Percentiles rank a stretch among this genome's conserved stretches.
These are phyloP conservation scores for Crypturellus undulatus DNA, from an alignment of 2,113 vertebrate genomes.

Conservation along the genomic window DNA sequence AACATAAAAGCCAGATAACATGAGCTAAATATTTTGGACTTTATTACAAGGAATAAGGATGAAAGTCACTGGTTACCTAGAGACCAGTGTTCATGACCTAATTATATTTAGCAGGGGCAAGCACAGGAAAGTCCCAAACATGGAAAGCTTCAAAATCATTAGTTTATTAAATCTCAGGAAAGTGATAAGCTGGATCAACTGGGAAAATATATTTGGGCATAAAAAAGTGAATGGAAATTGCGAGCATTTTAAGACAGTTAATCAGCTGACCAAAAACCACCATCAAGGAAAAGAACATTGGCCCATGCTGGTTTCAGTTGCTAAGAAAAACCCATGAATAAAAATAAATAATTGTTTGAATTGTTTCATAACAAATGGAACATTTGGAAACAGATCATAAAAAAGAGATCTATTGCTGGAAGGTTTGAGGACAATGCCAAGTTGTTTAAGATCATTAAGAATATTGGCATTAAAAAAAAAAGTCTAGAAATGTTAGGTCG, in stretches of 20 bases:
- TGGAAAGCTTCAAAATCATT: conserved; percentile 8
- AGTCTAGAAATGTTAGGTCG: not conserved
- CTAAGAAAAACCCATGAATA: not conserved
- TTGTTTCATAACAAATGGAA: not conserved
- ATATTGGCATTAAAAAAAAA: not conserved
- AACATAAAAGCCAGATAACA: conserved; percentile 5
- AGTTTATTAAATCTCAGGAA: conserved; percentile 7
- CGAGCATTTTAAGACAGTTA: not conserved
- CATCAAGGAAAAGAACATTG: not conserved
- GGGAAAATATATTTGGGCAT: not conserved
- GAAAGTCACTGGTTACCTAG: conserved; percentile 35
- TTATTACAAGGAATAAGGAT: conserved; percentile 39
- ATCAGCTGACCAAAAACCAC: not conserved
- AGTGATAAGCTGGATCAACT: not conserved
- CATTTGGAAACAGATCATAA: not conserved
- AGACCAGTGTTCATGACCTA: not conserved
- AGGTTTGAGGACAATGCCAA: not conserved
- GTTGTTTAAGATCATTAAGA: not conserved
- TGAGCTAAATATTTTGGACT: conserved; percentile 38
- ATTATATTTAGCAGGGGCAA: conserved; percentile 3
- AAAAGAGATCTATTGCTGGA: not conserved
- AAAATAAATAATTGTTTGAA: too few relatives aligned
- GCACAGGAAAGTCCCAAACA: not conserved
- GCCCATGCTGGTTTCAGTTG: not conserved
- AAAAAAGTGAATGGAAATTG: not conserved